Conservation (phyloP, 2,797 vertebrate genomes). For the Paedocypris micromegethes region DNA sequence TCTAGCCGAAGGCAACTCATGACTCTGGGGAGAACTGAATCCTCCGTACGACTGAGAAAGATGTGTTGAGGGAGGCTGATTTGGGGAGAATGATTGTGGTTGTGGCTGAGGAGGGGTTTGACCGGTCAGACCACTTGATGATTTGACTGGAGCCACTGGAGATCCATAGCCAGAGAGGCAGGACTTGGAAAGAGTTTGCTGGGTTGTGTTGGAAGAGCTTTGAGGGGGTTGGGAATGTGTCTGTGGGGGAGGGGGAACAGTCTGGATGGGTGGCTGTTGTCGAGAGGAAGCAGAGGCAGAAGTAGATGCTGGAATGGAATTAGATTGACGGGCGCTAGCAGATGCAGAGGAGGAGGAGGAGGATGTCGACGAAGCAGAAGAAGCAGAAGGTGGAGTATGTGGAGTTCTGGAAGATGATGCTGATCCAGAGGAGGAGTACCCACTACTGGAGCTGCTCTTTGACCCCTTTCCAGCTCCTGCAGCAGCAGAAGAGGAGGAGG, state of each 20-base stretch:
- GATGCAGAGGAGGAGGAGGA: constrained; percentile 79
- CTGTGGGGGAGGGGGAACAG: constrained; percentile 75
- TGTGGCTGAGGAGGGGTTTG: constrained; percentile 70
- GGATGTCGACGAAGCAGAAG: constrained; percentile 73
- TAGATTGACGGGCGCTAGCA: constrained; percentile 62
- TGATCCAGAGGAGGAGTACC: constrained; percentile 79
- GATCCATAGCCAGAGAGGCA: constrained; percentile 75
- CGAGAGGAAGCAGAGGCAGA: constrained; percentile 73
- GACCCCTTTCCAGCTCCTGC: constrained; percentile 68
- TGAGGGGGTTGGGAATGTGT: constrained; percentile 67
- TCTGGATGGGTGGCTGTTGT: constrained; percentile 71
- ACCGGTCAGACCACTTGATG: constrained; percentile 70
- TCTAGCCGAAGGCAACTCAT: constrained; percentile 77
- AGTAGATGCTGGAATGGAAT: constrained; percentile 61
- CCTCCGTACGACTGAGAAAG: constrained; percentile 75
- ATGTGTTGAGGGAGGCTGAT: constrained; percentile 71
- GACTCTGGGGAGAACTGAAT: constrained; percentile 83
- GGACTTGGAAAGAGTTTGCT: constrained; percentile 68
- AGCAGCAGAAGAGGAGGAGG: constrained; percentile 65
- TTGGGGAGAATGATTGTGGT: constrained; percentile 75
- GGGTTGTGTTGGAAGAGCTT: constrained; percentile 63
- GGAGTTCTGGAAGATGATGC: constrained; percentile 75
- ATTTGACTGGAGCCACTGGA: constrained; percentile 77
- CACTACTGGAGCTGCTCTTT: constrained; percentile 76
- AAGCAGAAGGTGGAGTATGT: constrained; percentile 76